A percentile compares a stretch with the other conserved stretches of the same genome.
These are phyloP conservation scores for Eupeodes luniger DNA, from an alignment of 2,888 invertebrate species.

Conservation along the genomic window DNA sequence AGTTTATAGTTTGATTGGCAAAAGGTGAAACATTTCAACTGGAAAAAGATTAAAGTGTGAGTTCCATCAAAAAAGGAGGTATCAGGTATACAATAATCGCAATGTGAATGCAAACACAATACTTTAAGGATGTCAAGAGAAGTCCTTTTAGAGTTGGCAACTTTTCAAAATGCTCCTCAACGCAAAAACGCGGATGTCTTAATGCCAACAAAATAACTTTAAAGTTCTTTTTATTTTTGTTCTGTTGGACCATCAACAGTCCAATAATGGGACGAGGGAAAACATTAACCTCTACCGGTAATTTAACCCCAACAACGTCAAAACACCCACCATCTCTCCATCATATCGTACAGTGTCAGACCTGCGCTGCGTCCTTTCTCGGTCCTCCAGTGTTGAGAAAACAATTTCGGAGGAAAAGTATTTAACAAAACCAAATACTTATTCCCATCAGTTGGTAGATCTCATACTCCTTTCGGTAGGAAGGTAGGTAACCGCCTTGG, in stretches of 20 bases:
- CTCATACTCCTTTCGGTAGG: conserved; percentile 17
- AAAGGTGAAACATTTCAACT: conserved; percentile 15
- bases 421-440: conserved; percentile 73
- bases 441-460: conserved; percentile 58
- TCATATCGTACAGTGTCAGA: conserved; percentile 8
- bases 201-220: conserved; percentile 61
- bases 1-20: conserved; percentile 33
- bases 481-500: neutral
- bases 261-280: conserved; percentile 33
- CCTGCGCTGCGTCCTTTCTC: neutral
- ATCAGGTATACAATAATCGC: neutral
- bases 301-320: neutral
- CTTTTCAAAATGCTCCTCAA: conserved; percentile 6
- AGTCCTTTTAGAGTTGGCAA: conserved; percentile 18
- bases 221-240: conserved; percentile 59
- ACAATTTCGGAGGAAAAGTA: conserved; percentile 72
- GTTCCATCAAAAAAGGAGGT: neutral
- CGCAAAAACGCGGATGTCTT: conserved; percentile 51
- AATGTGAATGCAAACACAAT: conserved; percentile 15
- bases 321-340: neutral
- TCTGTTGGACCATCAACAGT: conserved; percentile 15
- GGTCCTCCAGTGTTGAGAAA: conserved; percentile 37
- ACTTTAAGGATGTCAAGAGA: conserved; percentile 46
- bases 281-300: conserved; percentile 15
- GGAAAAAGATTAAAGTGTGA: conserved; percentile 8